phyloP scores from a whole-genome alignment of 2,888 invertebrate genomes.

The Drosophila putrida region DNA sequence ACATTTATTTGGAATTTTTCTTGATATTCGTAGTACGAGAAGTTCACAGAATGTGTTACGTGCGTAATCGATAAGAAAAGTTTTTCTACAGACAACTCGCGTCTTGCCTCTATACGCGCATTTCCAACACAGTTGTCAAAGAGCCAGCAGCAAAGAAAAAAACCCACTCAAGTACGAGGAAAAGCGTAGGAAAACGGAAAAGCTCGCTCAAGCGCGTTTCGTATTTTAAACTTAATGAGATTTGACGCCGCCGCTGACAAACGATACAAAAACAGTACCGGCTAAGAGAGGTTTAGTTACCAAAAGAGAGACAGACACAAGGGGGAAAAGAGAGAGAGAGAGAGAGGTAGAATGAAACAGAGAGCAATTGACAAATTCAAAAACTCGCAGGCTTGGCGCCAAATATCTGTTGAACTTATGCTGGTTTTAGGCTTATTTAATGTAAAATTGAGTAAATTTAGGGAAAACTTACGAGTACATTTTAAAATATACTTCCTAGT shows the following conservation, averaged over 20 bases:
- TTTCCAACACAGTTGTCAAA: conserved; percentile 67
- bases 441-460: too few relatives aligned
- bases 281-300: conserved; percentile 32
- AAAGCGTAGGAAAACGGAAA: conserved; percentile 69
- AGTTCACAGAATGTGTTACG: conserved; percentile 59
- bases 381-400: conserved; percentile 34
- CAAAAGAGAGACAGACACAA: conserved; percentile 28
- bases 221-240: conserved; percentile 66
- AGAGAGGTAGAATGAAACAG: conserved; percentile 8
- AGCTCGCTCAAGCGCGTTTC: conserved; percentile 77
- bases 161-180: conserved; percentile 57
- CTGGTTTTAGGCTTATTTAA: too few relatives aligned
- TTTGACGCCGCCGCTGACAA: conserved; percentile 59
- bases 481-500: too few relatives aligned
- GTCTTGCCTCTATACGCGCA: conserved; percentile 76
- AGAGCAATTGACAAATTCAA: not conserved
- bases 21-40: conserved; percentile 3
- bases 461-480: too few relatives aligned
- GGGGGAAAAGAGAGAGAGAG: conserved; percentile 3
- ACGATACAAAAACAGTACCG: conserved; percentile 40
- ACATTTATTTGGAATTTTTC: conserved; percentile 33
- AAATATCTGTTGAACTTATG: conserved; percentile 4
- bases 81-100: conserved; percentile 58
- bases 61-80: conserved; percentile 78
- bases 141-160: conserved; percentile 39